A percentile compares a stretch with the other conserved stretches of the same genome.
phyloP scores from a whole-genome alignment of 1,140 invertebrate genomes.

The Andrena cerasifolii region DNA sequence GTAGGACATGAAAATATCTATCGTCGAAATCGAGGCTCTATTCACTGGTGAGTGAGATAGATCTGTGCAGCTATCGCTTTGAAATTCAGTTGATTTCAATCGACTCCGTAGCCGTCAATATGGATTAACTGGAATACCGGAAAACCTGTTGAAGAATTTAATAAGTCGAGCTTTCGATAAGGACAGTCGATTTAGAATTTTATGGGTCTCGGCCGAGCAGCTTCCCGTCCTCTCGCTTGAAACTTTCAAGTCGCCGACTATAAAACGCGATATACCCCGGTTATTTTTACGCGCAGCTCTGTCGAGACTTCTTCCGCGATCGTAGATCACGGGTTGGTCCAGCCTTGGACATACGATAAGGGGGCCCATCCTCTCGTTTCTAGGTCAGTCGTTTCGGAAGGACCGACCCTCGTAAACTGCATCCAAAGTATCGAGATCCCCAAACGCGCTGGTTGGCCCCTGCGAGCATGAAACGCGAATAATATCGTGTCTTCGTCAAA shows the following conservation, averaged over 20 bases:
- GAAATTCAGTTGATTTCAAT: too few relatives aligned
- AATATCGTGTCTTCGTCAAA: constrained; percentile 31
- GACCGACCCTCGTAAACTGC: constrained; percentile 37
- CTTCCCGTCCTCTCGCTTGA: neutral
- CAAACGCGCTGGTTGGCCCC: constrained; percentile 16
- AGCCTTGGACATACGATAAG: constrained; percentile 12
- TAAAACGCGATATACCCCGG: neutral
- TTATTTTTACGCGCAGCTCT: constrained; percentile 4
- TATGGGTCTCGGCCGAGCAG: neutral
- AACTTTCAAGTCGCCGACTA: neutral
- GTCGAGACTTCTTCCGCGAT: constrained; percentile 26
- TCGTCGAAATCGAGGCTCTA: too few relatives aligned
- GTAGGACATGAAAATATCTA: too few relatives aligned
- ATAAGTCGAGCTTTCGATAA: neutral
- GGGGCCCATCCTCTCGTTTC: constrained; percentile 21
- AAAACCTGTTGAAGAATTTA: neutral
- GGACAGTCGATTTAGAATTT: neutral
- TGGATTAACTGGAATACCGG: too few relatives aligned
- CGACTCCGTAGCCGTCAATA: too few relatives aligned
- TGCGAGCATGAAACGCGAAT: constrained; percentile 40
- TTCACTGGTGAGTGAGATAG: too few relatives aligned
- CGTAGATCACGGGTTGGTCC: neutral
- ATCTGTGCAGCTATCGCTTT: too few relatives aligned
- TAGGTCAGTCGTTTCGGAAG: constrained; percentile 49
- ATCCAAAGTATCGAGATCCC: constrained; percentile 26